Conservation (phyloP, 2,888 invertebrate genomes). For the Lottia gigantea region DNA sequence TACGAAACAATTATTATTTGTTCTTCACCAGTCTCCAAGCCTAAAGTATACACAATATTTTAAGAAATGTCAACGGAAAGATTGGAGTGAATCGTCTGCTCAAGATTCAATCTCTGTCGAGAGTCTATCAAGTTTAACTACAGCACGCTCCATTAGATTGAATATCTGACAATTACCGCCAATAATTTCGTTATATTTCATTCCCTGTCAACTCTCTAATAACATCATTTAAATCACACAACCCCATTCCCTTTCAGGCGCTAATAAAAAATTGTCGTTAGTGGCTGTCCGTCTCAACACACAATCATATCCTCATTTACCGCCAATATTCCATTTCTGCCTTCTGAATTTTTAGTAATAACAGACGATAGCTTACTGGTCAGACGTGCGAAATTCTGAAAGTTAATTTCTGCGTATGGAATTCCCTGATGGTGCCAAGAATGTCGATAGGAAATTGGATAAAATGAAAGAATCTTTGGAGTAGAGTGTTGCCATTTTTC, state of each 20-base stretch:
- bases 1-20: constrained; percentile 7
- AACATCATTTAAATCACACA: constrained; percentile 37
- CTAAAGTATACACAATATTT: background rate
- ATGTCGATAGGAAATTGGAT: constrained; percentile 8
- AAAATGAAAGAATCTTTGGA: constrained; percentile 2
- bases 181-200: constrained; percentile 52
- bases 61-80: background rate
- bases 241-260: constrained; percentile 28
- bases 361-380: background rate
- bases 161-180: constrained; percentile 31
- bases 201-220: constrained; percentile 43
- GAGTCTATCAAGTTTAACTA: constrained; percentile 4
- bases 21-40: background rate
- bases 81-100: constrained; percentile 17
- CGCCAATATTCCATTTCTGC: background rate
- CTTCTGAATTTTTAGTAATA: constrained; percentile 6
- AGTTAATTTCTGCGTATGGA: background rate
- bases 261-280: constrained; percentile 24
- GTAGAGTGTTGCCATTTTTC: too few species aligned
- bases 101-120: background rate
- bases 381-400: constrained; percentile 1
- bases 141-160: constrained; percentile 22
- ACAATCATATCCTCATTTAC: constrained; percentile 5
- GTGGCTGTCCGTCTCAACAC: constrained; percentile 8
- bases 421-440: background rate